A percentile compares a stretch with the other conserved stretches of the same genome.
Conservation (phyloP, 2,113 vertebrate genomes). For the Dascyllus trimaculatus region DNA sequence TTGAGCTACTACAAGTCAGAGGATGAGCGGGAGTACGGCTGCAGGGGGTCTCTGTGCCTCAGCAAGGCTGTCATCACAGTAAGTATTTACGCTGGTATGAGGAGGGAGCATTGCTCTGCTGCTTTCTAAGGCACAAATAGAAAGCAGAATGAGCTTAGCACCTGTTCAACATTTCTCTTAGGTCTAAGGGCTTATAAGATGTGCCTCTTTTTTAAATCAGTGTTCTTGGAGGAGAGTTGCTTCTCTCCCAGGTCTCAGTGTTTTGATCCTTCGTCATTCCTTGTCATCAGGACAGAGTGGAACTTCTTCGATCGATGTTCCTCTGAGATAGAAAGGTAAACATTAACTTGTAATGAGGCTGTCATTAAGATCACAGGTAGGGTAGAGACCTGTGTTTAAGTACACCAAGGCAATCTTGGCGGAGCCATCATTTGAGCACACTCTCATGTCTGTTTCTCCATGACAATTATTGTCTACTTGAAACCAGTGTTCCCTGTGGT, state of each 20-base stretch:
- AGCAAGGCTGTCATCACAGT: slow-evolving; percentile 98
- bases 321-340: slow-evolving; percentile 52
- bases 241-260: not conserved
- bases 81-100: slow-evolving; percentile 70
- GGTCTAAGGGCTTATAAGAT: not conserved
- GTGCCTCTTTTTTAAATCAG: not conserved
- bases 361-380: slow-evolving; percentile 39
- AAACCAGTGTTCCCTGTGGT: not conserved
- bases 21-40: slow-evolving; percentile 96
- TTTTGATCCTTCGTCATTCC: slow-evolving; percentile 22
- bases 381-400: slow-evolving; percentile 22
- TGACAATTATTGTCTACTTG: slow-evolving; percentile 1
- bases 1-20: slow-evolving; percentile 98
- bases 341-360: slow-evolving; percentile 59
- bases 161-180: slow-evolving; percentile 22
- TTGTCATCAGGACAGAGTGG: slow-evolving; percentile 12
- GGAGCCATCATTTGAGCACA: slow-evolving; percentile 3
- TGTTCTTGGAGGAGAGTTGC: slow-evolving; percentile 13
- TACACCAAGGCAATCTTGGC: slow-evolving; percentile 1
- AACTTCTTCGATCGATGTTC: slow-evolving; percentile 25
- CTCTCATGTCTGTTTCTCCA: not conserved
- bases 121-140: not conserved
- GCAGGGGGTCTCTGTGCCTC: slow-evolving; percentile 96
- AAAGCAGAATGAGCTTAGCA: slow-evolving; percentile 17
- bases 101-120: not conserved